Base-by-base conservation (phyloP, 64 coral and sea anemone species). In the Acropora tenuis region DNA sequence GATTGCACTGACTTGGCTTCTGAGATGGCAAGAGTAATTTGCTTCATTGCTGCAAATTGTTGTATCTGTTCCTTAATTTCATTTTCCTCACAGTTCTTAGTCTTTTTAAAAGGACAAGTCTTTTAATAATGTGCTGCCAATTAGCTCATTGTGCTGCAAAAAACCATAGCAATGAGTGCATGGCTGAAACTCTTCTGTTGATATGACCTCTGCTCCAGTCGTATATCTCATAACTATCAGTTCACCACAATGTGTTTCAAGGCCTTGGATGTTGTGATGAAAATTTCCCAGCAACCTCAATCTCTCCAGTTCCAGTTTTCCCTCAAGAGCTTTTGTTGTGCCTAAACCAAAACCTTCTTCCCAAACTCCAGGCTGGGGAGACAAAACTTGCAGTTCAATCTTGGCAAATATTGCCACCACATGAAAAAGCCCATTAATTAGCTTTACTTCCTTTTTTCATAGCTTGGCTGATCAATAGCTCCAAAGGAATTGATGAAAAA, bases 381-480 rank as follows among this genome's bases (percentile, higher is more conserved):
- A 30, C 30, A 30, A 30, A 30, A 30, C 30, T 30, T 30, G 30
- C 30, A 30, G 30, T 30, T 30, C 30, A 30, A 30, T 30, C 30
- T 30, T 30, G 30, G 30, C 30, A 30, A 30, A 30, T 30, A 30
- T 30, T 30, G 30, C 30, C 30, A 30, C 30, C 30, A 30, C 30
- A 30, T 30, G 30, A 30, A 30, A 30, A 30, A 30, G 30, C 30
- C 30, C 30, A 30, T 30, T 30, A 30, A 30, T 30, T 30, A 30
- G 30, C 30, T 30, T 30, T 30, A 30, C 11, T 19, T 2, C 73
- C 80, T 78, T 45, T 12, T 30, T 83, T 92, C 66, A 10, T 59
- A 99, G 97, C 30, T 99, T 90, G 97, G 97, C 6, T 99, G 97
- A 94, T 47, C 71, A 3, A 91, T 99, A 20, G 97, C 78, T 61